Conservation (phyloP, 2,888 invertebrate species). For the Labia minor region DNA sequence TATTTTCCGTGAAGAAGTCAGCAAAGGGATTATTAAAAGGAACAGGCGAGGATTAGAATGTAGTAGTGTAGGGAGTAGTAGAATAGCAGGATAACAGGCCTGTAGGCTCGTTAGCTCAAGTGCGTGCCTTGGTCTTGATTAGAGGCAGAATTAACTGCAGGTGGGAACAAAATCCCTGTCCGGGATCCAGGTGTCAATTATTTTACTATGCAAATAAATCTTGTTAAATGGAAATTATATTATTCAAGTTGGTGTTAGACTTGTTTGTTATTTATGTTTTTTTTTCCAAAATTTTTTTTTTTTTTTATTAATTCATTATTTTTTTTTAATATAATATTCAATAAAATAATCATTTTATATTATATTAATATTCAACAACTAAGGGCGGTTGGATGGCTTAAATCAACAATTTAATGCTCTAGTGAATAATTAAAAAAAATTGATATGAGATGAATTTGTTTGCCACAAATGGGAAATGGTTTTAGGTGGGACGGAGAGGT, state of each 20-base stretch:
- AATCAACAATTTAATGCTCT: not conserved
- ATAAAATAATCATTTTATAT: conserved; percentile 7
- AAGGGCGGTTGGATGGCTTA: not conserved
- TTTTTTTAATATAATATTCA: not conserved
- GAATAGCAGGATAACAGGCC: not conserved
- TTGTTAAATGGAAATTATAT: conserved; percentile 2
- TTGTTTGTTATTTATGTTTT: not conserved
- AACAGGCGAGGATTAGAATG: too few species aligned
- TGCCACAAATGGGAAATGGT: not conserved
- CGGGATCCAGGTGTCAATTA: not conserved
- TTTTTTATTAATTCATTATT: not conserved
- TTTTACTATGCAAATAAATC: conserved; percentile 3
- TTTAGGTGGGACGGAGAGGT: too few species aligned
- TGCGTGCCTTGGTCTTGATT: conserved; percentile 7
- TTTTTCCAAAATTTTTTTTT: not conserved
- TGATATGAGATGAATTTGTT: not conserved
- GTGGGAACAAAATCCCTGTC: not conserved
- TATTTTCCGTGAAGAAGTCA: too few species aligned
- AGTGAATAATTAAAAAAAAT: conserved; percentile 5
- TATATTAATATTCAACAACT: not conserved
- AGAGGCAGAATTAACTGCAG: conserved; percentile 2
- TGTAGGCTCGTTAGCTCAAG: not conserved
- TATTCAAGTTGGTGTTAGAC: not conserved
- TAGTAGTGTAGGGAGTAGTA: too few species aligned
- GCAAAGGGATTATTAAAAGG: too few species aligned